These are phyloP conservation scores for Sipha flava DNA, from an alignment of 1,140 invertebrate species.

Conservation along the genomic window DNA sequence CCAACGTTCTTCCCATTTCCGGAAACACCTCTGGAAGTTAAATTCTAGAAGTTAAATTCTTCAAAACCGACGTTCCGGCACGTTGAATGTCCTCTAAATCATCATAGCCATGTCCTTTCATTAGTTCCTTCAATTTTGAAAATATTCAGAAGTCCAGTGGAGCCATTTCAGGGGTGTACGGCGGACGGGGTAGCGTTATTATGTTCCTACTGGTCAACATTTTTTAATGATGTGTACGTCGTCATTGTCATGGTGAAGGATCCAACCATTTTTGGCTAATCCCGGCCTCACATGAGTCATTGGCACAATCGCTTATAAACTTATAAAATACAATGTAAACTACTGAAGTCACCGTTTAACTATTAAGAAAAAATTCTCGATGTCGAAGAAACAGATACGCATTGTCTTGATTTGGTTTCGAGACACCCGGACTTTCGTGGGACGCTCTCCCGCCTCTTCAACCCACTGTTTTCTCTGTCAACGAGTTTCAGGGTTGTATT, in stretches of 20 bases:
- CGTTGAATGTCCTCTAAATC: slow-evolving; percentile 29
- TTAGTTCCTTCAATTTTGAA: slow-evolving; percentile 36
- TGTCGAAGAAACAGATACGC: slow-evolving; percentile 44
- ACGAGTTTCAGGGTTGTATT: not conserved
- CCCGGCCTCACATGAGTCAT: not conserved
- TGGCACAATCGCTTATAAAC: not conserved
- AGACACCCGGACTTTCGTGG: not conserved
- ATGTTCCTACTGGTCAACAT: slow-evolving; percentile 37
- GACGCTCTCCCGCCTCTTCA: not conserved
- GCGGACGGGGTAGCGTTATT: slow-evolving; percentile 35
- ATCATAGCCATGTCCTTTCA: slow-evolving; percentile 38
- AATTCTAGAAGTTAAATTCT: not conserved
- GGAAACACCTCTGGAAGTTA: not conserved
- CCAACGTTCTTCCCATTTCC: not conserved
- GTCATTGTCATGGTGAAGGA: no score
- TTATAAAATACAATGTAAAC: slow-evolving; percentile 33
- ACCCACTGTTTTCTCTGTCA: not conserved
- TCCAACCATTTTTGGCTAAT: not conserved
- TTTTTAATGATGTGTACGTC: slow-evolving; percentile 36
- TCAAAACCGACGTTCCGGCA: slow-evolving; percentile 11
- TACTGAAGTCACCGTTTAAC: slow-evolving; percentile 37
- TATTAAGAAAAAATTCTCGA: slow-evolving; percentile 38
- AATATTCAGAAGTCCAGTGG: slow-evolving; percentile 40
- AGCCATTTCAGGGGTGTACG: slow-evolving; percentile 40
- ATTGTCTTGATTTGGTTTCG: slow-evolving; percentile 30